phyloP scores from a whole-genome alignment of 2,888 invertebrate genomes.

The Spilarctia lutea region DNA sequence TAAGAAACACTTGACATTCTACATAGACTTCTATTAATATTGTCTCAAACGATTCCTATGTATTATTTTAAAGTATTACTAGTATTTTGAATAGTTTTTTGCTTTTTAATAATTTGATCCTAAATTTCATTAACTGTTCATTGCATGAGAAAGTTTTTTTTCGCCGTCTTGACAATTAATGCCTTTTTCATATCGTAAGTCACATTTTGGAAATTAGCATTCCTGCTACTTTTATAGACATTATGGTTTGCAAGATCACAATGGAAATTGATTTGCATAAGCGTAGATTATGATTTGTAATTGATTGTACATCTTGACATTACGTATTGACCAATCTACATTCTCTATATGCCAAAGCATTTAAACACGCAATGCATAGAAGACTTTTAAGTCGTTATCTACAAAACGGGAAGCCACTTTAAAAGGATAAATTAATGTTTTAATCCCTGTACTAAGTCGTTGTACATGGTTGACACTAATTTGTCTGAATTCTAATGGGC shows the following conservation, averaged over 20 bases:
- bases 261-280: constrained; percentile 32
- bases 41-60: neutral
- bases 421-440: constrained; percentile 41
- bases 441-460: constrained; percentile 42
- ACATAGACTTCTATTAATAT: too few relatives aligned
- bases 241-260: constrained; percentile 25
- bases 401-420: constrained; percentile 39
- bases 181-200: neutral
- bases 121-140: neutral
- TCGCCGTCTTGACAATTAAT: neutral
- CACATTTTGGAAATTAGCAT: neutral
- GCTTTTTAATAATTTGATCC: neutral
- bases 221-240: neutral
- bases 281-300: constrained; percentile 30
- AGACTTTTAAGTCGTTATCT: constrained; percentile 30
- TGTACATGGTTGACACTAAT: constrained; percentile 41
- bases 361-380: constrained; percentile 52
- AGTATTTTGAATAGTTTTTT: neutral
- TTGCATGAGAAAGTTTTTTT: neutral
- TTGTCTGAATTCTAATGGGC: constrained; percentile 40
- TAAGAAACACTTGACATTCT: constrained; percentile 3
- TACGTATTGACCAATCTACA: constrained; percentile 42
- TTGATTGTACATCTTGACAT: constrained; percentile 26
- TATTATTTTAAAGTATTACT: too few relatives aligned
- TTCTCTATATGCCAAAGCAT: constrained; percentile 55